These are phyloP conservation scores for Conomelus anceps DNA, from an alignment of 2,888 invertebrate species.

Conservation along the genomic window DNA sequence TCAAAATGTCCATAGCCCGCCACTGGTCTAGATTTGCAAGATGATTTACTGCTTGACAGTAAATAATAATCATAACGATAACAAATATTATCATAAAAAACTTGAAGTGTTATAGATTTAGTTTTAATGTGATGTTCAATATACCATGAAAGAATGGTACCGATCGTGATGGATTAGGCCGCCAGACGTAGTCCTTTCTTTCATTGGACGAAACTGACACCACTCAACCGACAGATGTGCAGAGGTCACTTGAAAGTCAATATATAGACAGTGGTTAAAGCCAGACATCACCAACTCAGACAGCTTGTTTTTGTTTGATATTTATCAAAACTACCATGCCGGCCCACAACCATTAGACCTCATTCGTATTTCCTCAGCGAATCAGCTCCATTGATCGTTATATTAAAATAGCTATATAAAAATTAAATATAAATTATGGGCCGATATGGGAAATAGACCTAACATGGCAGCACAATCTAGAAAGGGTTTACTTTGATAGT, in stretches of 20 bases:
- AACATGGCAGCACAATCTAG: not conserved
- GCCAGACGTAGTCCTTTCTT: not conserved
- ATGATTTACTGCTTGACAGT: not conserved
- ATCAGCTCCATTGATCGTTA: not conserved
- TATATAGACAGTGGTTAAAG: not conserved
- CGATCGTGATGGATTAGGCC: not conserved
- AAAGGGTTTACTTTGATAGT: no score
- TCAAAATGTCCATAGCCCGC: not conserved
- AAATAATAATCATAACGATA: not conserved
- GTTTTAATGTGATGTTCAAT: not conserved
- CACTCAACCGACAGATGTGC: not conserved
- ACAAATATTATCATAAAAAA: no score
- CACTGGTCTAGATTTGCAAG: not conserved
- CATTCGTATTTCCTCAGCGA: not conserved
- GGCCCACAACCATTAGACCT: not conserved
- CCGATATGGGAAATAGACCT: not conserved
- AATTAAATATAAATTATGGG: not conserved
- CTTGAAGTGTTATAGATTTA: not conserved
- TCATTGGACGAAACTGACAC: not conserved
- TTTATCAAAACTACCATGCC: not conserved
- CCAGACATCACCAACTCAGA: not conserved
- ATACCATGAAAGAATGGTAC: not conserved
- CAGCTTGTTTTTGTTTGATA: not conserved
- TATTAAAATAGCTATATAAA: not conserved
- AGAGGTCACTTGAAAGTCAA: conserved; percentile 4